A percentile compares a stretch with the other conserved stretches of the same genome.
Evolutionary conservation across 1,140 invertebrate genomes (phyloP).

Genomic region (Andricus grossulariae): DNA sequence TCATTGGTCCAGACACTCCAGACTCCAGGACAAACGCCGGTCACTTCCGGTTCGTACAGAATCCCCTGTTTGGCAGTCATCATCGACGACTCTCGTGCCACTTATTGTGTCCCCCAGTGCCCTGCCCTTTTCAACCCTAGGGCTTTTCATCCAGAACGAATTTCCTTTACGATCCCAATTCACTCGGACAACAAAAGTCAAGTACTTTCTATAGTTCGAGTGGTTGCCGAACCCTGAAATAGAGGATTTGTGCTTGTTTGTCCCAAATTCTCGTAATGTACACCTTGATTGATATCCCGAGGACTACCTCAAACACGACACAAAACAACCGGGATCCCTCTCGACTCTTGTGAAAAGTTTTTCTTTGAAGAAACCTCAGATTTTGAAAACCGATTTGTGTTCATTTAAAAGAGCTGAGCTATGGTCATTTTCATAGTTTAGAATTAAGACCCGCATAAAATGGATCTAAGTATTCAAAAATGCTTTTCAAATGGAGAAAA

Average conservation of each 20-base stretch:
- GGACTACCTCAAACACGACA: background rate
- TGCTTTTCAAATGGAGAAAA: background rate
- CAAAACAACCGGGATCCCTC: conserved; percentile 11
- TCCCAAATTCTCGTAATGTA: conserved; percentile 11
- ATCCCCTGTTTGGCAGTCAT: conserved; percentile 22
- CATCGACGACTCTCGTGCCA: background rate
- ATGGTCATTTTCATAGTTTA: background rate
- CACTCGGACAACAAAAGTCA: conserved; percentile 27
- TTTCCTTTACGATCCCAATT: conserved; percentile 25
- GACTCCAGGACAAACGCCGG: background rate
- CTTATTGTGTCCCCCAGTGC: background rate
- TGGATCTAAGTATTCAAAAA: background rate
- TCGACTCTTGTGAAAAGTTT: background rate
- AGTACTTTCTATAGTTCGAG: conserved; percentile 29
- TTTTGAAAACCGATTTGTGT: background rate
- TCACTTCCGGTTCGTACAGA: conserved; percentile 16
- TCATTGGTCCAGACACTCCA: conserved; percentile 42
- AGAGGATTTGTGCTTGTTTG: conserved; percentile 21
- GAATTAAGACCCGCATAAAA: conserved; percentile 18
- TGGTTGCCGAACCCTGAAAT: conserved; percentile 25
- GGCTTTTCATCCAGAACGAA: conserved; percentile 30
- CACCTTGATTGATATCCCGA: conserved; percentile 24
- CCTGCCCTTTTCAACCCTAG: conserved; percentile 11
- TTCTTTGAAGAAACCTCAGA: background rate
- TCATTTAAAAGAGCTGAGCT: background rate